A percentile compares a stretch with the other conserved stretches of the same genome.
These are phyloP conservation scores for Phania funesta DNA, from an alignment of 2,888 invertebrate species.

Conservation along the genomic window DNA sequence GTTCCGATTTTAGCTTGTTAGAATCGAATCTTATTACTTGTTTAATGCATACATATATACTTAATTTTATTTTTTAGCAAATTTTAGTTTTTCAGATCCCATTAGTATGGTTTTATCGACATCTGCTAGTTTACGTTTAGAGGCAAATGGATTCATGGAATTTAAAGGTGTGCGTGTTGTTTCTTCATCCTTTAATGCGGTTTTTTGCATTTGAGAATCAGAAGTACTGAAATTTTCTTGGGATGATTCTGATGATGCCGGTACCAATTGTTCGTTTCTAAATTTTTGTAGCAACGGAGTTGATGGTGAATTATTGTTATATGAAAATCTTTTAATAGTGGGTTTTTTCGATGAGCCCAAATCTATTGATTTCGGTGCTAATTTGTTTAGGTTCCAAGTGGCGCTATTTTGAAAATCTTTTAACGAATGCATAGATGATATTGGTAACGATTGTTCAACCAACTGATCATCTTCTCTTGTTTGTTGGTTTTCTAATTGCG, in stretches of 20 bases:
- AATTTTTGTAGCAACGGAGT: constrained; percentile 67
- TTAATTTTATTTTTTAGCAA: constrained; percentile 72
- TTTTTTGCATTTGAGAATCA: constrained; percentile 31
- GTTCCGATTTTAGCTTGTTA: not conserved
- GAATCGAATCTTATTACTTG: constrained; percentile 7
- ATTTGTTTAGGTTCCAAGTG: constrained; percentile 65
- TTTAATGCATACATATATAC: not conserved
- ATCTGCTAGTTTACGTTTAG: constrained; percentile 80
- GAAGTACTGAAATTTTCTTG: constrained; percentile 43
- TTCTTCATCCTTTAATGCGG: not conserved
- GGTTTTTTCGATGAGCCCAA: constrained; percentile 79
- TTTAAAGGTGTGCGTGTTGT: constrained; percentile 75
- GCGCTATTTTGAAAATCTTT: constrained; percentile 71
- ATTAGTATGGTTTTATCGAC: constrained; percentile 72
- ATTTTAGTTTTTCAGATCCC: constrained; percentile 75
- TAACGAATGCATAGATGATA: constrained; percentile 71
- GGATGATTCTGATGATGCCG: constrained; percentile 47
- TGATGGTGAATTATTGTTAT: constrained; percentile 58
- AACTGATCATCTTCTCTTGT: constrained; percentile 56
- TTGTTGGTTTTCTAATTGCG: constrained; percentile 76
- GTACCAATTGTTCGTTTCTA: constrained; percentile 6
- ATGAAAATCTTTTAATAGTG: constrained; percentile 82
- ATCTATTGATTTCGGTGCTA: constrained; percentile 77
- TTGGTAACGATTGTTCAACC: constrained; percentile 68
- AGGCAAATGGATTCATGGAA: constrained; percentile 75